Conservation (phyloP, 2,888 invertebrate genomes). For the Plebejus argus region DNA sequence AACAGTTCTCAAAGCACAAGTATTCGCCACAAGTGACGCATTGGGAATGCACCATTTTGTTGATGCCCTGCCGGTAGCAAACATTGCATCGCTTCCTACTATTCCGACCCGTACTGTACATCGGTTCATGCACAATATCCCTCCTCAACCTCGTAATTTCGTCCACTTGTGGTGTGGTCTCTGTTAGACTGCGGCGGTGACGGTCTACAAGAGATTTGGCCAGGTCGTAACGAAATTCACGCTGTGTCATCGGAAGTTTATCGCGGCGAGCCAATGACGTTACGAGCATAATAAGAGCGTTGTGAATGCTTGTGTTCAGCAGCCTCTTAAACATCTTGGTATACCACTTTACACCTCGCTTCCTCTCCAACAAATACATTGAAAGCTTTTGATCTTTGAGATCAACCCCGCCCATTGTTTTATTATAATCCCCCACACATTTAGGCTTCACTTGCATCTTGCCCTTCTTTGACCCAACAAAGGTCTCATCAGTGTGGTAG, state of each 20-base stretch:
- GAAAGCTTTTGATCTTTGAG: slow-evolving; percentile 35
- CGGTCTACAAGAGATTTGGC: not conserved
- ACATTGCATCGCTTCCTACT: not conserved
- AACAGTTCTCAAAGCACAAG: not conserved
- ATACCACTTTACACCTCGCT: slow-evolving; percentile 33
- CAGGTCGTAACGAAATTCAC: not conserved
- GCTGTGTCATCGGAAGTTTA: not conserved
- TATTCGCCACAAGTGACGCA: not conserved
- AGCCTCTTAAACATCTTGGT: slow-evolving; percentile 30
- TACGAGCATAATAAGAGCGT: not conserved
- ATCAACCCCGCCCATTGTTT: slow-evolving; percentile 40
- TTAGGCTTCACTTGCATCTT: not conserved
- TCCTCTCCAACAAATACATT: slow-evolving; percentile 41
- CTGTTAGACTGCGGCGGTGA: not conserved
- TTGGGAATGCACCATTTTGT: not conserved
- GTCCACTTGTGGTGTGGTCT: not conserved
- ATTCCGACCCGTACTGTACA: not conserved
- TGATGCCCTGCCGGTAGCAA: not conserved
- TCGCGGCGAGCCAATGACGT: not conserved
- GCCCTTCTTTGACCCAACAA: not conserved
- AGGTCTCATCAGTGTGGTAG: slow-evolving; percentile 8
- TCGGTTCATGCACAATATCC: not conserved
- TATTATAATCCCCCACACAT: slow-evolving; percentile 40
- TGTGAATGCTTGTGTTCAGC: not conserved
- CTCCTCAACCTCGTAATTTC: not conserved